Evolutionary conservation across 2,113 vertebrate species (phyloP).

Genomic region (Lethenteron reissneri): DNA sequence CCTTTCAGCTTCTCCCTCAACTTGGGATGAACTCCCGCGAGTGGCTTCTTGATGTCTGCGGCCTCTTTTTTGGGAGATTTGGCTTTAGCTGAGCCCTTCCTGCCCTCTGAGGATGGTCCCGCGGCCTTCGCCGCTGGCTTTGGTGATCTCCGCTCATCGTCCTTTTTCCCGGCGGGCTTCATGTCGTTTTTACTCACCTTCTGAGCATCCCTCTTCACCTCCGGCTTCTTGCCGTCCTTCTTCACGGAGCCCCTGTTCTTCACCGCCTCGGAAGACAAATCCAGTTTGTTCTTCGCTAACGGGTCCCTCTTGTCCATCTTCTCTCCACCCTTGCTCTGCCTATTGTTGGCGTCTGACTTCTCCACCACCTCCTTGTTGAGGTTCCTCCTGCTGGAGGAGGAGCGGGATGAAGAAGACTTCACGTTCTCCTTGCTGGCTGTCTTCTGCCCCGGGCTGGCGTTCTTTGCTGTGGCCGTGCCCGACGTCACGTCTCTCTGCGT

Average conservation of each 20-base stretch:
- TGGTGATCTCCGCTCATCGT: conserved; percentile 24
- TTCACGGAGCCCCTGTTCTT: conserved; percentile 26
- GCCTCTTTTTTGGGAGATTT: background rate
- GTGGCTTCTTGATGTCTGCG: background rate
- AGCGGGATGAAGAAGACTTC: conserved; percentile 11
- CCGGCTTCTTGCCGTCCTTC: conserved; percentile 17
- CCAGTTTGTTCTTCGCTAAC: too few relatives aligned
- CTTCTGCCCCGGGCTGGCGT: conserved; percentile 21
- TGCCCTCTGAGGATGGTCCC: conserved; percentile 16
- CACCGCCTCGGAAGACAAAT: background rate
- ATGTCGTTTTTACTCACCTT: background rate
- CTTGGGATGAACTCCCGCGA: conserved; percentile 18
- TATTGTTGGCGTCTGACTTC: conserved; percentile 27
- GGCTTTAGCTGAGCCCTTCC: background rate
- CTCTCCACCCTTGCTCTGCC: conserved; percentile 21
- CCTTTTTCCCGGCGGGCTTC: conserved; percentile 15
- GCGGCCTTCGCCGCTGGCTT: conserved; percentile 17
- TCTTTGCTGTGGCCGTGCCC: conserved; percentile 14
- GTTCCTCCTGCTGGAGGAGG: background rate
- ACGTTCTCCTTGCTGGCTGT: conserved; percentile 28
- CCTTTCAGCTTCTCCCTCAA: background rate
- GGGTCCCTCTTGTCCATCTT: conserved; percentile 22
- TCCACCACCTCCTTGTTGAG: conserved; percentile 13
- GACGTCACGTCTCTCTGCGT: conserved; percentile 37
- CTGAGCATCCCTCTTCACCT: conserved; percentile 17